Conservation (phyloP, 2,888 invertebrate genomes). For the Torymus aiolomorphi region DNA sequence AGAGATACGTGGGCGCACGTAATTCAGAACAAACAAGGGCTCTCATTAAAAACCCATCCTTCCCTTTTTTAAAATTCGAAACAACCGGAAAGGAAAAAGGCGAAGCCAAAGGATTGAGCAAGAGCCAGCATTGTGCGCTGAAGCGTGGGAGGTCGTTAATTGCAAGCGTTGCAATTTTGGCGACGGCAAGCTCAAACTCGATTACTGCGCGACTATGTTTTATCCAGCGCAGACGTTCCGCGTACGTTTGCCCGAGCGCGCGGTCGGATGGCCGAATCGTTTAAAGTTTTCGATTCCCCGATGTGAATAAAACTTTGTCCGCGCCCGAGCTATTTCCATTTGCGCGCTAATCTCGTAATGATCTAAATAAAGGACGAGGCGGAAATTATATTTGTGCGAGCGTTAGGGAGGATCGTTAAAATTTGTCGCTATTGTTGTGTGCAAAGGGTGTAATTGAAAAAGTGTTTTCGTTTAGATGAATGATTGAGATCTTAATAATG, state of each 20-base stretch:
- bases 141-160: neutral
- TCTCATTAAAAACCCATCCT: slow-evolving; percentile 23
- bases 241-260: neutral
- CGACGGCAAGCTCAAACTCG: too few relatives aligned
- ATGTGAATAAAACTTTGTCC: slow-evolving; percentile 14
- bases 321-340: slow-evolving; percentile 10
- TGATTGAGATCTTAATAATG: too few relatives aligned
- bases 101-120: neutral
- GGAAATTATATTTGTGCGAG: too few relatives aligned
- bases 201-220: neutral
- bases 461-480: too few relatives aligned
- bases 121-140: too few relatives aligned
- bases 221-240: neutral
- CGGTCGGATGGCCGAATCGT: neutral
- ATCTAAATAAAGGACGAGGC: too few relatives aligned
- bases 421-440: too few relatives aligned
- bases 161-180: slow-evolving; percentile 19
- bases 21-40: slow-evolving; percentile 18
- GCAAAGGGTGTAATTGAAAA: too few relatives aligned
- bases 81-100: neutral
- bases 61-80: neutral
- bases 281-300: slow-evolving; percentile 27
- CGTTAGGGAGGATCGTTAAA: too few relatives aligned
- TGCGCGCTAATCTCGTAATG: neutral
- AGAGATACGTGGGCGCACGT: neutral